Evolutionary conservation across 2,113 vertebrate genomes (phyloP).

Genomic region (Chrysemys picta): DNA sequence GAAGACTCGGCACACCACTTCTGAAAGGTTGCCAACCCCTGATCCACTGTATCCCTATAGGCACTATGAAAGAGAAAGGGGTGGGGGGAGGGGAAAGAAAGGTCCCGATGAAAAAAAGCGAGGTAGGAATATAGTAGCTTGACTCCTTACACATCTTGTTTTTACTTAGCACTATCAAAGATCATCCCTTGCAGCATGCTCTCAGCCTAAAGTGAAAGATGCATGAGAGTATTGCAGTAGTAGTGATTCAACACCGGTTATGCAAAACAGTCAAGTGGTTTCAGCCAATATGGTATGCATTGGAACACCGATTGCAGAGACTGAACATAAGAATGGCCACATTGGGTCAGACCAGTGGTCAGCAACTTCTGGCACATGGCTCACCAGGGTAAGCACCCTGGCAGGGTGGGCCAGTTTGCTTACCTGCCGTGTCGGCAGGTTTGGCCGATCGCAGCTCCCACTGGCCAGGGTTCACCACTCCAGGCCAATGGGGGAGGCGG

Average conservation of each 20-base stretch:
- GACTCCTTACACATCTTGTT: background rate
- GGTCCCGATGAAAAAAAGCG: background rate
- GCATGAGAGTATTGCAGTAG: background rate
- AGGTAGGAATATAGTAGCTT: background rate
- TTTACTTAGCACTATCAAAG: background rate
- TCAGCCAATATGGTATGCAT: background rate
- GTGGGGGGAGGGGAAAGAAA: background rate
- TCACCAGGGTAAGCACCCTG: too few relatives aligned
- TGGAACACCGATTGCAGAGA: background rate
- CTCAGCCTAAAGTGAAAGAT: background rate
- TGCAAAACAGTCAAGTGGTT: rapidly evolving
- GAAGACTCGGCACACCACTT: too few relatives aligned
- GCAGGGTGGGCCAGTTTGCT: too few relatives aligned
- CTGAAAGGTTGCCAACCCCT: background rate
- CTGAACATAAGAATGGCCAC: too few relatives aligned
- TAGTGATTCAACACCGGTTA: background rate
- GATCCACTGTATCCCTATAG: background rate
- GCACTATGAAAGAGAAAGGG: background rate
- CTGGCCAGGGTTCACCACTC: too few relatives aligned
- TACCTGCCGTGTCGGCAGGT: too few relatives aligned
- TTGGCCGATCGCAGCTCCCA: too few relatives aligned
- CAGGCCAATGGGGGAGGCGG: too few relatives aligned
- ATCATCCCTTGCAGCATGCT: background rate
- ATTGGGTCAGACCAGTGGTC: too few relatives aligned
- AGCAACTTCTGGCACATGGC: too few relatives aligned